Evolutionary conservation across 2,888 invertebrate species (phyloP).

Genomic region (Protonemura montana): DNA sequence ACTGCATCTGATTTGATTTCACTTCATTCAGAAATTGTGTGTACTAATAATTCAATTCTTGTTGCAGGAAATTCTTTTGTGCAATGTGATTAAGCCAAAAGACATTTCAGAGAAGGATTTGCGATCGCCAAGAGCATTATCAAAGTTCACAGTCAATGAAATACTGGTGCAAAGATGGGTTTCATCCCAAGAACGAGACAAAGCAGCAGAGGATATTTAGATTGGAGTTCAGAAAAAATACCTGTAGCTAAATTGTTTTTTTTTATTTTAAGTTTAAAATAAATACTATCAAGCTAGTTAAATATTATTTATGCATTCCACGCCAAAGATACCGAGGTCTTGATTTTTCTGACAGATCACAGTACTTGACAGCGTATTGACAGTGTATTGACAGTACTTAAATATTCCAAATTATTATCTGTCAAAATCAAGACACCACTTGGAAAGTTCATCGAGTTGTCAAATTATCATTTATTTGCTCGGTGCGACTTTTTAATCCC

Average conservation of each 20-base stretch:
- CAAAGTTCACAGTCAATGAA: constrained; percentile 69
- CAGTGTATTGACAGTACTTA: no score
- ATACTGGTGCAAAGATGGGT: constrained; percentile 71
- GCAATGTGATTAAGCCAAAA: constrained; percentile 66
- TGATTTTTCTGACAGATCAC: no score
- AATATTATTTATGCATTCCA: no score
- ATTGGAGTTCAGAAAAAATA: not conserved
- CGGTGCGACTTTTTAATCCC: constrained; percentile 69
- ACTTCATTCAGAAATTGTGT: constrained; percentile 23
- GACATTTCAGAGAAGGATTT: constrained; percentile 54
- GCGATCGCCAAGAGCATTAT: constrained; percentile 63
- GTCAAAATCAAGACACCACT: no score
- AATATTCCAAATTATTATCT: no score
- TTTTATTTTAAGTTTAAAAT: no score
- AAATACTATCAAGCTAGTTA: no score
- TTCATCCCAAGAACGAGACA: constrained; percentile 54
- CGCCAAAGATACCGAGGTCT: no score
- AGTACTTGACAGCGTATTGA: no score
- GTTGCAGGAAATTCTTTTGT: constrained; percentile 72
- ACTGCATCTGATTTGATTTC: no score
- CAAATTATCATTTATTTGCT: not conserved
- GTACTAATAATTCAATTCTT: constrained; percentile 39
- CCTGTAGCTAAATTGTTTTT: no score
- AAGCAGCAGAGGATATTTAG: not conserved
- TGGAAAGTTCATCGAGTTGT: not conserved